Percentiles rank a stretch among this genome's conserved stretches.
phyloP scores from a whole-genome alignment of 2,797 vertebrate genomes.

The Odontamblyopus lacepedii region DNA sequence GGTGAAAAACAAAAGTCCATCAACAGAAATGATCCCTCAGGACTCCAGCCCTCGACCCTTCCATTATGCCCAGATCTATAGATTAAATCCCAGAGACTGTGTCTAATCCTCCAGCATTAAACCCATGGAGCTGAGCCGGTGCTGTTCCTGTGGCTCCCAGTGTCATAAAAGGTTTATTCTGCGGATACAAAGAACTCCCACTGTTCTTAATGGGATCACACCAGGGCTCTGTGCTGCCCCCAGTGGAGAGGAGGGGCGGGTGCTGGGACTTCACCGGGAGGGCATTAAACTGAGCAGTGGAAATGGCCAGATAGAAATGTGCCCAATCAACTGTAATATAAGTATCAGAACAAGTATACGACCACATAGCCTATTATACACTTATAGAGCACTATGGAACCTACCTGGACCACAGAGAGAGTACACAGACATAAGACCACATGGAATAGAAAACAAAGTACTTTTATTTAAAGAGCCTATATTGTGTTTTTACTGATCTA shows the following conservation, averaged over 20 bases:
- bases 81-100: neutral
- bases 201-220: slow-evolving; percentile 9
- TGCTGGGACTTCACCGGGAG: neutral
- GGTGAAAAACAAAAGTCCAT: too few relatives aligned
- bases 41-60: neutral
- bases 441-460: too few relatives aligned
- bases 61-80: neutral
- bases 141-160: neutral
- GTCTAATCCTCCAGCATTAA: neutral
- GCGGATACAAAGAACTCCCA: neutral
- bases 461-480: too few relatives aligned
- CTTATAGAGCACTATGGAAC: too few relatives aligned
- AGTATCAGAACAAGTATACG: too few relatives aligned
- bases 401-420: too few relatives aligned
- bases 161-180: neutral
- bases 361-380: too few relatives aligned
- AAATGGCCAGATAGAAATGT: neutral
- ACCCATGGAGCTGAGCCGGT: neutral
- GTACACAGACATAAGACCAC: too few relatives aligned
- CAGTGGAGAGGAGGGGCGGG: neutral
- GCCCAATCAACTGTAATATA: neutral
- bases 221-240: slow-evolving; percentile 1
- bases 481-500: too few relatives aligned
- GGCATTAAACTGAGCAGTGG: neutral
- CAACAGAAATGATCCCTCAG: neutral